Evolutionary conservation across 2,797 vertebrate species (phyloP), one percentile per base, ranked within the genome.

Genomic region (Melanotaenia maccullochi): DNA sequence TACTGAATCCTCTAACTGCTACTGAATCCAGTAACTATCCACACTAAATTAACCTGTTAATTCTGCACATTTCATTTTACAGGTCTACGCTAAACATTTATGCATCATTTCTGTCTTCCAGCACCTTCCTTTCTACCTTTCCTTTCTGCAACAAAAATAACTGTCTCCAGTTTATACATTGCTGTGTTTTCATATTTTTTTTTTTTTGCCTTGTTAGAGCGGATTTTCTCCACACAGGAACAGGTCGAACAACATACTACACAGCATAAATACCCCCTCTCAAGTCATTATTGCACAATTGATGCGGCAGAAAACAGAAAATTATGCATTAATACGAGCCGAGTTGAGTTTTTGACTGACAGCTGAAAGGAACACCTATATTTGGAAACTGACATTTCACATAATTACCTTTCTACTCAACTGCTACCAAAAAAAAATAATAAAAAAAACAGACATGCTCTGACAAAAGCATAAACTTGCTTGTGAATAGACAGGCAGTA

Each of bases 311-410:
- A 81, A 81, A 88, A 87, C 54, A 65, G 47, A 83, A 81, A 72
- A 89, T 77, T 59, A 73, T 63, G 66, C 77, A 75, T 86, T 90
- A 75, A 89, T 83, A 81, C 72, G 65, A 76, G 65, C 69, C 0
- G 60, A 72, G 76, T 68, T 18, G 75, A 49, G 62, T 49, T 65
- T 73, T 56, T 91, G 90, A 92, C 62, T 91, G 92, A 90, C 89
- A 83, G 85, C 87, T 85, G 78, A 87, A 84, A 81, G 72, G 79
- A 86, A 86, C 81, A 79, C 85, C 88, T 91, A 90, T 91, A 92
- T 90, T 88, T 87, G 88, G 88, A 86, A 79, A 83, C 86, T 90
- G 90, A 89, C 89, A 89, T 91, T 90, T 90, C 87, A 82, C 88
- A 91, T 92, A 89, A 92, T 93, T 91, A 91, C 88, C 81, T 89